phyloP scores from a whole-genome alignment of 2,113 vertebrate genomes.

The Lagopus muta region DNA sequence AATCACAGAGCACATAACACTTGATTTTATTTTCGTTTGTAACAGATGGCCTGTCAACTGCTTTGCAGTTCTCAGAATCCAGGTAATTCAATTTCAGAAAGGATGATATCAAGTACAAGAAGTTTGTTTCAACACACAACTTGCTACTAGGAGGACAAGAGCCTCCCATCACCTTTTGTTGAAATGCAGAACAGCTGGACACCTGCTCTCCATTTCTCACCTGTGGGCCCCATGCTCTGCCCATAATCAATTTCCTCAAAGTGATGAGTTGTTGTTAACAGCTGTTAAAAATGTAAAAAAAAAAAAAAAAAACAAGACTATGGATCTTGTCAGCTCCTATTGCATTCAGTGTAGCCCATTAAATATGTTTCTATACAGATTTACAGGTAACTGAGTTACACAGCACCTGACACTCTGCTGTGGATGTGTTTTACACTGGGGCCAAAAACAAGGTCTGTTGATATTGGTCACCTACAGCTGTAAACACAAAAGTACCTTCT shows the following conservation, averaged over 20 bases:
- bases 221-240: not conserved
- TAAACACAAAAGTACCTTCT: not conserved
- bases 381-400: accelerated
- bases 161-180: not conserved
- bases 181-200: not conserved
- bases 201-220: not conserved
- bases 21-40: not conserved
- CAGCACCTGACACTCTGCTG: not conserved
- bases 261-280: not conserved
- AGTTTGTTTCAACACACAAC: not conserved
- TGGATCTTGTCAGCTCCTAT: not conserved
- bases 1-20: not conserved
- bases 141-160: not conserved
- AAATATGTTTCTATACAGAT: not conserved
- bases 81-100: not conserved
- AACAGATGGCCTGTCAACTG: not conserved
- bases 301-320: not conserved
- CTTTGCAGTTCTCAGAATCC: not conserved
- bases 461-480: not conserved
- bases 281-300: not conserved
- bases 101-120: not conserved
- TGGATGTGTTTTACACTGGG: not conserved
- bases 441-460: not conserved
- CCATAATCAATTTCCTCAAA: not conserved
- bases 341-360: not conserved